Evolutionary conservation across 92 coral and sea anemone species (phyloP), one percentile per base, ranked within the genome.

Genomic region (Zoanthus solanderi): DNA sequence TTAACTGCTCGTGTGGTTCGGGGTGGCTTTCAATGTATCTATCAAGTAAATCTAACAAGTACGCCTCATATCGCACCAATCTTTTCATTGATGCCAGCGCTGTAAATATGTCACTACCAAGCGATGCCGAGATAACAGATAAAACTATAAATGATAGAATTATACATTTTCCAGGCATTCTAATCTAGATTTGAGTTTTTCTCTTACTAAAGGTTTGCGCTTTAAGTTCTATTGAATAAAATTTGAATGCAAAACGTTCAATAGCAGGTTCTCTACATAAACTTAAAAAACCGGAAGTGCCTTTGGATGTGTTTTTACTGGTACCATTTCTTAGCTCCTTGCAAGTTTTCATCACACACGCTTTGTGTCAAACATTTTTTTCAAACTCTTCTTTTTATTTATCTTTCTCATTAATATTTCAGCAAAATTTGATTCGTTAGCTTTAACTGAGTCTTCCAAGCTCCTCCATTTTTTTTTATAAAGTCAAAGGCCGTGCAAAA

Each of bases 41-140:
- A 29, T 95, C 98, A 15, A 95, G 85, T 8, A 94, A 82, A 17
- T 87, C 79, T 7, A 89, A 77, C 12, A 95, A 88, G 7, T 89
- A 84, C 30, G 82, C 79, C 81, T 95, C 98, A 53, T 93, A 89
- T 30, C 98, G 78, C 37, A 91, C 89, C 8, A 95, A 90, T 42
- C 98, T 96, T 91, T 95, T 95, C 78, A 95, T 78, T n/a, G 85
- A 81, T 54, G 85, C 60, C 0, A 81, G 29, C 7, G 85, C 85
- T 2, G 85, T 81, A 28, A 6, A 81, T 10, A 81, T 32, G 28
- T 81, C 85, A 15, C 65, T 37, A 15, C 85, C 45, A 14, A 44
- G 60, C 23, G 85, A 63, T 81, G 23, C n/a, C 44, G 75, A 75
- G n/a, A 56, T 66, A 9, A 67, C 14, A 5, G 75, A 28, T 15